Conservation (phyloP, 2,888 invertebrate species). For the Minunthozetes semirufus region DNA sequence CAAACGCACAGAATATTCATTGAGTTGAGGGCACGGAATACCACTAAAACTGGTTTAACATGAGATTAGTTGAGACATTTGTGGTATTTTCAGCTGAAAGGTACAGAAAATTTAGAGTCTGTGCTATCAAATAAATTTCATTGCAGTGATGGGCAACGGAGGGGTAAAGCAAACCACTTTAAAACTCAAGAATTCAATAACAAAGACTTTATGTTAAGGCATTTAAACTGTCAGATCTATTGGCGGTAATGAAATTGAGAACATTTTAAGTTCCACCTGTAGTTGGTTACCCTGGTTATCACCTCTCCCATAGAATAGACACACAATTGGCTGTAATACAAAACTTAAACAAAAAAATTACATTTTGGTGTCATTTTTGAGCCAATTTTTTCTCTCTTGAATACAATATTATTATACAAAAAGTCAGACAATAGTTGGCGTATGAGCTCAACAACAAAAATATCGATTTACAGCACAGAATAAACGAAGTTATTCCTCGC, state of each 20-base stretch:
- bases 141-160: no score
- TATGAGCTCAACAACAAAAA: not conserved
- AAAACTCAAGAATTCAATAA: no score
- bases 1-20: not conserved
- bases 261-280: no score
- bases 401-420: not conserved
- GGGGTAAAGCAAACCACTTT: no score
- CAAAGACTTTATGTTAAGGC: no score
- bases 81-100: not conserved
- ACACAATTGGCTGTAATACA: not conserved
- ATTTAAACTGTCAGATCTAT: no score
- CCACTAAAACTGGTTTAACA: not conserved
- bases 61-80: not conserved
- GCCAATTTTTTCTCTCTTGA: not conserved
- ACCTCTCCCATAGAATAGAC: not conserved
- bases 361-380: constrained; percentile 10
- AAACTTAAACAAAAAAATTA: not conserved
- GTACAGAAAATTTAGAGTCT: not conserved
- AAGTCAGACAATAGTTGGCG: not conserved
- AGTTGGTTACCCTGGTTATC: no score
- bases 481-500: not conserved
- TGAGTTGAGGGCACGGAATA: no score
- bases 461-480: not conserved
- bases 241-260: no score
- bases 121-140: not conserved